Conservation (phyloP, 2,888 invertebrate genomes). For the Adela reaumurella region DNA sequence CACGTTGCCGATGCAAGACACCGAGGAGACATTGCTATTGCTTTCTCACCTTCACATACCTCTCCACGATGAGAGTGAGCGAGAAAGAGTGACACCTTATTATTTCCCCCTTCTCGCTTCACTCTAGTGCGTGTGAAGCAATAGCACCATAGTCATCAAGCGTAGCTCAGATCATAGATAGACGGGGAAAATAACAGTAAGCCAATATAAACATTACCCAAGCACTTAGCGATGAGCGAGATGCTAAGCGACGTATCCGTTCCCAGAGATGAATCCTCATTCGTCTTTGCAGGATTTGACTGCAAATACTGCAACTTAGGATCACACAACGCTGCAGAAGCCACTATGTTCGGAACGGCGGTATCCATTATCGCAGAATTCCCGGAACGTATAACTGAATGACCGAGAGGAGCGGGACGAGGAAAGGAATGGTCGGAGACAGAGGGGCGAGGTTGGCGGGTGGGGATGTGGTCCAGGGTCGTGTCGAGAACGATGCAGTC, state of each 20-base stretch:
- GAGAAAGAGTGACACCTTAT: too few relatives aligned
- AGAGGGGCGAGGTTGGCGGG: constrained; percentile 26
- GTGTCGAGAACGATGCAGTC: constrained; percentile 20
- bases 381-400: background rate
- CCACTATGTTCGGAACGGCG: background rate
- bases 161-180: too few relatives aligned
- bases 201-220: background rate
- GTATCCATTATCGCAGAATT: background rate
- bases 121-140: too few relatives aligned
- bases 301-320: background rate
- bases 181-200: background rate
- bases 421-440: too few relatives aligned
- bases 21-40: too few relatives aligned
- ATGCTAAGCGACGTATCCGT: background rate
- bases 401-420: background rate
- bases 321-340: background rate
- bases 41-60: too few relatives aligned
- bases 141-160: too few relatives aligned
- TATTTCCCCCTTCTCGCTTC: too few relatives aligned
- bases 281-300: background rate
- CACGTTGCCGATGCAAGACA: too few relatives aligned
- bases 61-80: too few relatives aligned
- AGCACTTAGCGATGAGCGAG: background rate
- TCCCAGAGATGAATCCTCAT: background rate
- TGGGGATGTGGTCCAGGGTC: constrained; percentile 34